Evolutionary conservation across 2,113 vertebrate species (phyloP), one percentile per base, ranked within the genome.

Genomic region (Myotis yumanensis): DNA sequence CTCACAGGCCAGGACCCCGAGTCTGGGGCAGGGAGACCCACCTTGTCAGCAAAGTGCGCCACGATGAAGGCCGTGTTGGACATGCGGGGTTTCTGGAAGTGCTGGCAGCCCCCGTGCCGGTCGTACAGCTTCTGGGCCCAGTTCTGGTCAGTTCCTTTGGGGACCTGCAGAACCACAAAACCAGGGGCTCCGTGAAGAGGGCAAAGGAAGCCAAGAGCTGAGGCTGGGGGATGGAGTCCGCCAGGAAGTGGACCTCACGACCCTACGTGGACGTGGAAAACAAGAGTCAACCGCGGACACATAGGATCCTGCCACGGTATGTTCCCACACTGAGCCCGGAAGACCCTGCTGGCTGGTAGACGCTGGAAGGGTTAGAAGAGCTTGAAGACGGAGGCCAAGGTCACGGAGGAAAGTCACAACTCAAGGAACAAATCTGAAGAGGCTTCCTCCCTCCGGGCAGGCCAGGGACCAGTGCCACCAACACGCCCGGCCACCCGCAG

Each of bases 1-100:
- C 69, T 76, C 35, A 46, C 12, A 40, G 64, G n/a, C 66, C 14
- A n/a, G 40, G 85, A 71, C 23, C 22, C n/a, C 0, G 3, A 35
- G 28, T 79, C 18, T 54, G 5, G 7, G n/a, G n/a, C 62, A 18
- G 30, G 64, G 43, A 46, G 15, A 69, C 94, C 71, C 93, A 99
- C 99, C 99, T 99, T 98, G 71, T 99, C 99, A 5, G 99, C 99
- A 72, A 99, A 99, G 97, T 99, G 99, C 9, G 98, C 30, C 35
- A 99, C 97, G 68, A 99, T 99, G 97, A 99, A 99, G 52, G 99
- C 98, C 0, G 68, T 97, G 97, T 99, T 99, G 97, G 99, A 99
- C 99, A 99, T 99, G 14, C 99, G 98, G 15, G 99, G 99, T 43
- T 99, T 99, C 97, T 99, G 98, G 90, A 99, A 99, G 97, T 99